Conservation (phyloP, 2,888 invertebrate genomes). For the Barypeithes pellucidus region DNA sequence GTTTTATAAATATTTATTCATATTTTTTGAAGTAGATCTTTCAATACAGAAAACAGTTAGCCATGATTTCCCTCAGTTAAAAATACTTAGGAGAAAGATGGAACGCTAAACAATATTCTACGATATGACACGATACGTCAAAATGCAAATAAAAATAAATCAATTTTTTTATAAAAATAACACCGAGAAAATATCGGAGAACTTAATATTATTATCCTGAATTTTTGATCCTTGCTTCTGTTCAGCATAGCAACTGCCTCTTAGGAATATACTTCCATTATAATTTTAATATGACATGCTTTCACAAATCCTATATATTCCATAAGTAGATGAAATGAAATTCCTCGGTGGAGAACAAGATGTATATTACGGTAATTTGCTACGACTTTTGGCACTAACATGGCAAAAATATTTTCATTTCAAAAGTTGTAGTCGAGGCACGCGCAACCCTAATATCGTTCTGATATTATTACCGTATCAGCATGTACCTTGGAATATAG, state of each 20-base stretch:
- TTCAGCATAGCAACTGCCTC: background rate
- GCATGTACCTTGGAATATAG: slow-evolving; percentile 66
- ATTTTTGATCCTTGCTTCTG: background rate
- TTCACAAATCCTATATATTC: slow-evolving; percentile 35
- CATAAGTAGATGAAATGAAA: slow-evolving; percentile 46
- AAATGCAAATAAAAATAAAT: too few relatives aligned
- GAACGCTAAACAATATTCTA: too few relatives aligned
- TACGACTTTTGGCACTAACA: slow-evolving; percentile 45
- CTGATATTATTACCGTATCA: slow-evolving; percentile 68
- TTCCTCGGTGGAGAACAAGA: slow-evolving; percentile 47
- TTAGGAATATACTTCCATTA: background rate
- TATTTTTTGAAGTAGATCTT: too few relatives aligned
- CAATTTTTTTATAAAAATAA: too few relatives aligned
- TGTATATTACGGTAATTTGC: slow-evolving; percentile 46
- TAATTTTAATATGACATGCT: slow-evolving; percentile 34
- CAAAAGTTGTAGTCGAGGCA: slow-evolving; percentile 48
- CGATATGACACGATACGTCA: too few relatives aligned
- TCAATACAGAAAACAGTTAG: too few relatives aligned
- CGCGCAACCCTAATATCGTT: slow-evolving; percentile 54
- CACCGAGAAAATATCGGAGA: too few relatives aligned
- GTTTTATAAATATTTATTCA: too few relatives aligned
- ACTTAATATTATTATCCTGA: too few relatives aligned
- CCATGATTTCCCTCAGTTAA: too few relatives aligned
- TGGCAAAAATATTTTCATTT: slow-evolving; percentile 52
- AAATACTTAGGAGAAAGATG: too few relatives aligned